phyloP scores from a whole-genome alignment of 30 jellyfish, hydroid and myxozoan species.

The Sanderia malayensis region DNA sequence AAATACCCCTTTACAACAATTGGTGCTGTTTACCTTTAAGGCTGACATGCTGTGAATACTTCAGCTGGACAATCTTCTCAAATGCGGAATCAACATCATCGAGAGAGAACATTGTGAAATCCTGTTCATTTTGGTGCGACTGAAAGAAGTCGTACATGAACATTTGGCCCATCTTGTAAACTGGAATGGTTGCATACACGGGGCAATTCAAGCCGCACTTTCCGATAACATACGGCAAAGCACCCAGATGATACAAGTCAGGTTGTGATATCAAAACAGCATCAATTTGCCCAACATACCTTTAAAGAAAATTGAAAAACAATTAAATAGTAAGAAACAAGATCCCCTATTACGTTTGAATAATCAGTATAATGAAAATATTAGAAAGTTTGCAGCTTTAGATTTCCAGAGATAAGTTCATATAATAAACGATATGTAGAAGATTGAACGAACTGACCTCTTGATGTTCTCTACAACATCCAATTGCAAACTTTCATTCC shows the following conservation, averaged over 20 bases:
- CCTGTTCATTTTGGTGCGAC: conserved; percentile 85
- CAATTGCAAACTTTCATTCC: conserved; percentile 83
- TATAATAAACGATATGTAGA: no score
- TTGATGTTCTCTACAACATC: conserved; percentile 66
- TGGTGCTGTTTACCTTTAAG: conserved; percentile 89
- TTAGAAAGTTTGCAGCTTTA: neutral
- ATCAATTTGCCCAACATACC: conserved; percentile 85
- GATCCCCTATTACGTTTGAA: no score
- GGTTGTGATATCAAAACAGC: conserved; percentile 96
- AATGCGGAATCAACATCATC: conserved; percentile 98
- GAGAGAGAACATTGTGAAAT: conserved; percentile 72
- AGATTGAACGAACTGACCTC: no score
- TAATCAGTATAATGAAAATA: no score
- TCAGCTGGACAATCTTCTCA: conserved; percentile 90
- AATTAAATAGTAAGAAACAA: no score
- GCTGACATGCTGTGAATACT: conserved; percentile 92
- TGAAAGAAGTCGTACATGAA: conserved; percentile 93
- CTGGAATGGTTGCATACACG: conserved; percentile 96
- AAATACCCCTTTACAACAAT: no score
- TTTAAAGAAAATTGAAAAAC: conserved; percentile 5
- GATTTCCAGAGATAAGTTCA: no score
- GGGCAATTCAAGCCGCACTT: conserved; percentile 89
- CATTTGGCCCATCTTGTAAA: conserved; percentile 98
- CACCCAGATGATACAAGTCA: conserved; percentile 94
- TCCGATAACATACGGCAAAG: conserved; percentile 94